Evolutionary conservation across 2,113 vertebrate species (phyloP), one percentile per base, ranked within the genome.

Genomic region (Periophthalmodon schlosseri): DNA sequence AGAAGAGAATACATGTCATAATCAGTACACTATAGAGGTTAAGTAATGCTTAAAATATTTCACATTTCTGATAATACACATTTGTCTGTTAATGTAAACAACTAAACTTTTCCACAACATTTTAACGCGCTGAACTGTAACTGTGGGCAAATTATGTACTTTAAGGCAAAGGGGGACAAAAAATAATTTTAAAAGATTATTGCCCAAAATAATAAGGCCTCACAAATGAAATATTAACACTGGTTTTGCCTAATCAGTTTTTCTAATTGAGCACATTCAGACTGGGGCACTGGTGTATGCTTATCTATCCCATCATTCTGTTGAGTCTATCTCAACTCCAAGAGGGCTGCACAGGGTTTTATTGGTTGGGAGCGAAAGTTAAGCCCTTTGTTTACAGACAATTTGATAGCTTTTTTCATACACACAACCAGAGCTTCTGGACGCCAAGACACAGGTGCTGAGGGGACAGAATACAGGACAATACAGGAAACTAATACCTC

Each of bases 131-230:
- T 63, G 60, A 63, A 15, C 14, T 10, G 28, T 15, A 9, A 28
- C 28, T n/a, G 34, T 52, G 34, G 34, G 64, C 68, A 56, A 34
- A 67, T 46, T 70, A 75, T 63, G 68, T 49, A 77, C 68, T 71
- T 86, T 89, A 88, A 90, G 89, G 90, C 89, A 86, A 86, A 89
- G n/a, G 61, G 73, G 24, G 36, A 67, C 64, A 68, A 10, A 23
- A 65, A 11, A 69, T 21, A 46, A 66, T n/a, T 34, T 12, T 39
- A 20, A 56, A 49, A 54, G 10, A 33, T 64, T 33, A 57, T 49
- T 58, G 9, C 23, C n/a, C 47, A 16, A 24, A 56, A 70, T 16
- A 52, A 5, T 61, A 66, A 70, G 36, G 36, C 23, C 34, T 39
- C 63, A 4, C 39, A 11, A 50, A 73, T 67, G 18, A 61, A 57